Evolutionary conservation across 2,797 vertebrate species (phyloP).

Genomic region (Pagetopsis macropterus): DNA sequence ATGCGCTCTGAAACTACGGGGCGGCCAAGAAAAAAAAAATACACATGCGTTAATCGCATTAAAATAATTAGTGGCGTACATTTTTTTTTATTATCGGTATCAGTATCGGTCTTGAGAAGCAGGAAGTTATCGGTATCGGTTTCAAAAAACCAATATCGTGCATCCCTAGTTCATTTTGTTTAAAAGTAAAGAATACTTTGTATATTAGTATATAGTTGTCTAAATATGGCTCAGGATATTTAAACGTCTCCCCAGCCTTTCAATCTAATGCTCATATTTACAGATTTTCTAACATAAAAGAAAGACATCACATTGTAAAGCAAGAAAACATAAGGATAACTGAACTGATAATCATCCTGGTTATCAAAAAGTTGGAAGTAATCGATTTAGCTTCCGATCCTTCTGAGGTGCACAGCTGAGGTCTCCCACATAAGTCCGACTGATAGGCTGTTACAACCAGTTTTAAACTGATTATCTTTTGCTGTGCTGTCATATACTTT

Average conservation of each 20-base stretch:
- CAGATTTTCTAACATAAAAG: too few species aligned
- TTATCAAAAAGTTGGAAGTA: constrained; percentile 1
- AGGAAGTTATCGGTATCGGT: too few species aligned
- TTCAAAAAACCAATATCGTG: too few species aligned
- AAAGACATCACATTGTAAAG: background rate
- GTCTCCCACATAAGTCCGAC: constrained; percentile 8
- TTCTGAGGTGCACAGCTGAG: constrained; percentile 17
- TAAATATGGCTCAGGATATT: constrained; percentile 5
- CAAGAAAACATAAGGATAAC: background rate
- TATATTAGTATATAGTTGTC: constrained; percentile 4
- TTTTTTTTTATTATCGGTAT: too few species aligned
- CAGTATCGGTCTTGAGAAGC: too few species aligned
- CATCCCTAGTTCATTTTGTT: too few species aligned
- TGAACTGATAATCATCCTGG: background rate
- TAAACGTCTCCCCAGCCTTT: background rate
- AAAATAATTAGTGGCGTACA: too few species aligned
- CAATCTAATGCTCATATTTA: too few species aligned
- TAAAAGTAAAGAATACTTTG: constrained; percentile 10
- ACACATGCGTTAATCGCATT: too few species aligned
- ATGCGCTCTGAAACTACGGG: too few species aligned
- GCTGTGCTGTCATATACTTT: constrained; percentile 11
- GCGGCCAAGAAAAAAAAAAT: too few species aligned
- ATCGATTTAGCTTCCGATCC: background rate
- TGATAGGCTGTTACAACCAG: constrained; percentile 1
- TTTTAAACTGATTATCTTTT: constrained; percentile 8